Conservation (phyloP, 1,140 invertebrate genomes). For the Rhagoletis pomonella region DNA sequence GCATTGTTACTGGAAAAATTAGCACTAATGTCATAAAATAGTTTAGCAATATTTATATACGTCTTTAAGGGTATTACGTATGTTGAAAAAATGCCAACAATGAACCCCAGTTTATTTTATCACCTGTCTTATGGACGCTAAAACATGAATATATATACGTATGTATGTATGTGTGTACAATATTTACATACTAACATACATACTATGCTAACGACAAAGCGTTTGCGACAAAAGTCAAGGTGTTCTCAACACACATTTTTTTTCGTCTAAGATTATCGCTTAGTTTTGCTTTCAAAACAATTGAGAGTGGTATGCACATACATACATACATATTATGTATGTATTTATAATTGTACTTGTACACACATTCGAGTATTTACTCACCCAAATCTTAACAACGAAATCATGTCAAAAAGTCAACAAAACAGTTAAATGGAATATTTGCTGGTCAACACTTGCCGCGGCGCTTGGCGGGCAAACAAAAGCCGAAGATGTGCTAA, state of each 20-base stretch:
- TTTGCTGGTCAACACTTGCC: neutral
- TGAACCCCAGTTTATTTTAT: no score
- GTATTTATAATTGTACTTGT: neutral
- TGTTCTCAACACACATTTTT: neutral
- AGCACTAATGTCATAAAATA: neutral
- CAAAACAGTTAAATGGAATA: slow-evolving; percentile 1
- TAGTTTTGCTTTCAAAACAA: neutral
- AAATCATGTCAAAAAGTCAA: slow-evolving; percentile 44
- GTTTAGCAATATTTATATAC: neutral
- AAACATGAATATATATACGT: no score
- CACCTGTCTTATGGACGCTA: neutral
- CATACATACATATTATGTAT: neutral
- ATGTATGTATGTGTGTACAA: no score
- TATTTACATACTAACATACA: neutral
- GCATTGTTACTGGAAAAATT: neutral
- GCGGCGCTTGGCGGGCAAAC: neutral
- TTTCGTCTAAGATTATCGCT: neutral
- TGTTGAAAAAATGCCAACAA: no score
- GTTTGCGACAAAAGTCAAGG: neutral
- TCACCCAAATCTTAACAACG: neutral
- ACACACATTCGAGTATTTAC: neutral
- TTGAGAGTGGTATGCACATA: neutral
- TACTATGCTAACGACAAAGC: neutral
- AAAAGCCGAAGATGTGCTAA: slow-evolving; percentile 6
- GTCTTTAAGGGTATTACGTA: no score